These are phyloP conservation scores for Peromyscus attwateri DNA, from an alignment of 2,797 vertebrate species.

Conservation along the genomic window DNA sequence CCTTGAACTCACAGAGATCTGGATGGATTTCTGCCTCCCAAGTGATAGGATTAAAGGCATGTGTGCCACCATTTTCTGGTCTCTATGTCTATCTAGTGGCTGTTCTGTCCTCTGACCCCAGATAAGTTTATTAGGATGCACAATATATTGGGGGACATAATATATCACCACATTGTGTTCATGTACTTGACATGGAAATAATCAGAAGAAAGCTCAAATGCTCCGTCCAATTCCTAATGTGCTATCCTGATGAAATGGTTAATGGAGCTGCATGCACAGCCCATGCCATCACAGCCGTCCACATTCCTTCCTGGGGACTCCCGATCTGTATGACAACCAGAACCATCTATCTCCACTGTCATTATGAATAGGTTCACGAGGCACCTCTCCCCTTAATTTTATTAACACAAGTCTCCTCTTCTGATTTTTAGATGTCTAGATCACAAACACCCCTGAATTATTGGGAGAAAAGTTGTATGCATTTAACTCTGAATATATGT, in stretches of 20 bases:
- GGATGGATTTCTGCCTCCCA: too few relatives aligned
- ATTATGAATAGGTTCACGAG: not conserved
- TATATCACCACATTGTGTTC: not conserved
- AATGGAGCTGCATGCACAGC: not conserved
- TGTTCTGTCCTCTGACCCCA: too few relatives aligned
- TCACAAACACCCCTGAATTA: not conserved
- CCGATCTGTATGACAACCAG: not conserved
- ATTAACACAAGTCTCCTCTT: not conserved
- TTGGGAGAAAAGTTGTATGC: not conserved
- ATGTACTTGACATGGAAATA: not conserved
- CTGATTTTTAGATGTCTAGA: not conserved
- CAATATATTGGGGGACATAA: too few relatives aligned
- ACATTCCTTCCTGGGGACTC: not conserved
- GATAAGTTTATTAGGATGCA: too few relatives aligned
- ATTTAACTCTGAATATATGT: not conserved
- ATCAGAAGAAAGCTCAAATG: not conserved
- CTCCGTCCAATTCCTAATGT: not conserved
- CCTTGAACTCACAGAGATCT: too few relatives aligned
- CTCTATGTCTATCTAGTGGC: too few relatives aligned
- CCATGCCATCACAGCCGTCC: not conserved
- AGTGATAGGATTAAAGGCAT: too few relatives aligned
- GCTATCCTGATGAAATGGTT: not conserved
- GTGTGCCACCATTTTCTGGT: too few relatives aligned
- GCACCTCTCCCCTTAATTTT: not conserved
- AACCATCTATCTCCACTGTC: not conserved